Percentiles rank a stretch among this genome's conserved stretches.
These are phyloP conservation scores for Notolabrus celidotus DNA, from an alignment of 2,797 vertebrate species.

Conservation along the genomic window DNA sequence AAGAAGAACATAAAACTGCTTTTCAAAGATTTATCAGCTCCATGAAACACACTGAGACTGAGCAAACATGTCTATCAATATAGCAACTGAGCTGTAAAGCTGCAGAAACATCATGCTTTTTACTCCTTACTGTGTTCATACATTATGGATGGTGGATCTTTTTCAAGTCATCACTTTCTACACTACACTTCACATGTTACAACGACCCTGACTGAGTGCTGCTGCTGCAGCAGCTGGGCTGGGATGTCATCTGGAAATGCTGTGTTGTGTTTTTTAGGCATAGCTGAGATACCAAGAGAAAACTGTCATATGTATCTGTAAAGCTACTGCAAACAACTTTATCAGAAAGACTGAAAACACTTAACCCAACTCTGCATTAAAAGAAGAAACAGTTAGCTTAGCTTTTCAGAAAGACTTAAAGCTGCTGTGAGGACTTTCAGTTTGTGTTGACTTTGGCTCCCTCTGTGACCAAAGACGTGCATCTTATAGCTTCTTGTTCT, in stretches of 20 bases:
- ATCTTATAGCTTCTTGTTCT: too few species aligned
- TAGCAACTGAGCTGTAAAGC: conserved; percentile 14
- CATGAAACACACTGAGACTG: conserved; percentile 6
- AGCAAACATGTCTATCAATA: neutral
- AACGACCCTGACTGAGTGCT: conserved; percentile 7
- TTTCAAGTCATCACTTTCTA: conserved; percentile 57
- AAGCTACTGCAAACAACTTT: too few species aligned
- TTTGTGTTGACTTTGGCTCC: too few species aligned
- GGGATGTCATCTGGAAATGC: neutral
- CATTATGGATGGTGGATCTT: conserved; percentile 50
- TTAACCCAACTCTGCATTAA: too few species aligned
- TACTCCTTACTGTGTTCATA: conserved; percentile 29
- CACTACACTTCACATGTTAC: conserved; percentile 27
- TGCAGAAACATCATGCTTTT: conserved; percentile 32
- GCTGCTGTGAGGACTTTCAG: too few species aligned
- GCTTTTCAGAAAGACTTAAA: too few species aligned
- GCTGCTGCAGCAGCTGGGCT: conserved; percentile 10
- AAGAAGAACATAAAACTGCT: neutral
- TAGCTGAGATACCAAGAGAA: neutral
- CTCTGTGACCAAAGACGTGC: too few species aligned
- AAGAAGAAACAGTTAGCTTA: too few species aligned
- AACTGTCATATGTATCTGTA: neutral
- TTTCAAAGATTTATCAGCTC: conserved; percentile 36
- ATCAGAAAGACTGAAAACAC: too few species aligned
- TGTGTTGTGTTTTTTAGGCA: rapidly evolving